These are phyloP conservation scores for Microcebus tavaratra DNA, from an alignment of 2,113 vertebrate species.

Conservation along the genomic window DNA sequence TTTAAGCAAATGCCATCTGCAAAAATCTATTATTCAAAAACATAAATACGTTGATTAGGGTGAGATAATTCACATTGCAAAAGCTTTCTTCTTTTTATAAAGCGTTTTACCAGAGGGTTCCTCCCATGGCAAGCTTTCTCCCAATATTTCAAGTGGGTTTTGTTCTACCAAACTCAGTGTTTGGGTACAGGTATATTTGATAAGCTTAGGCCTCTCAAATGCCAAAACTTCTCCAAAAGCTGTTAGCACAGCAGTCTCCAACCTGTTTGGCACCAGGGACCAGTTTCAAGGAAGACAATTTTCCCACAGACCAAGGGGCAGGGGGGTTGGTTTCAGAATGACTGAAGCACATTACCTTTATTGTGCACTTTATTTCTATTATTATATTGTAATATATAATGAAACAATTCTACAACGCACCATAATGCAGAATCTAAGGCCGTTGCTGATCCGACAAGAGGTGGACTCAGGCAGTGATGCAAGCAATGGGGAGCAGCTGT, in stretches of 20 bases:
- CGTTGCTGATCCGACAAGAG: no score
- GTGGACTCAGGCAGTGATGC: no score
- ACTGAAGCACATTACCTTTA: no score
- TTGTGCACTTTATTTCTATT: no score
- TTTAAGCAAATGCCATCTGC: neutral
- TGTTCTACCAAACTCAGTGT: neutral
- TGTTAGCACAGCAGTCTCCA: neutral
- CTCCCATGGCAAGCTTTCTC: neutral
- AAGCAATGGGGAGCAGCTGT: no score
- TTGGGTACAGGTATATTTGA: neutral
- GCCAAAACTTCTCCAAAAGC: neutral
- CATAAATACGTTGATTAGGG: neutral
- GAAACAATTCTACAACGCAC: no score
- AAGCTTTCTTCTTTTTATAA: neutral
- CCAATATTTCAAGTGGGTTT: neutral
- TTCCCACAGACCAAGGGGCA: no score
- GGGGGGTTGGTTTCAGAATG: no score
- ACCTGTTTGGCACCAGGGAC: no score
- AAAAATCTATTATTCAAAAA: constrained; percentile 32
- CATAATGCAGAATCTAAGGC: no score
- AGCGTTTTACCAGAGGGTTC: neutral
- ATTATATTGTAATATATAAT: no score
- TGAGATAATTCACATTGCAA: neutral
- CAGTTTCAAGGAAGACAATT: no score
- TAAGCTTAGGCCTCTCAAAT: neutral